Conservation (phyloP, 2,113 vertebrate genomes). For the Pomatorhinus ruficollis region DNA sequence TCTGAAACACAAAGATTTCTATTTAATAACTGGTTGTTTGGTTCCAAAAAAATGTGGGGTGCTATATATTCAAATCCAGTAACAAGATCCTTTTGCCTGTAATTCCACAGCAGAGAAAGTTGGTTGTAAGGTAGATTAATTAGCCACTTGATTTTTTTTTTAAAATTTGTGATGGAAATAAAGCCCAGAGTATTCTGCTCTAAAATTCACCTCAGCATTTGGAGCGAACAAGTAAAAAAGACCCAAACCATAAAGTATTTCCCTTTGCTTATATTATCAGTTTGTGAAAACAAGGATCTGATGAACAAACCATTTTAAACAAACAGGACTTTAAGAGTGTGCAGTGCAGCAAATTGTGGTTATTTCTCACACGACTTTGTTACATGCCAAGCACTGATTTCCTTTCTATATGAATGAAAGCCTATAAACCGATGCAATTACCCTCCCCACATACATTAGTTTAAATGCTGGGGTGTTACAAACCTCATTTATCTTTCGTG, state of each 20-base stretch:
- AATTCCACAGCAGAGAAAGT: not conserved
- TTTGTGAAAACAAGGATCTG: not conserved
- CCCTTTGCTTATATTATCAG: not conserved
- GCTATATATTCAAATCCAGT: not conserved
- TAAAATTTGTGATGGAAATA: not conserved
- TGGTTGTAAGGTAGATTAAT: not conserved
- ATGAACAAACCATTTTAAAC: not conserved
- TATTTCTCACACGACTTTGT: not conserved
- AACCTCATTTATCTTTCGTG: conserved; percentile 30
- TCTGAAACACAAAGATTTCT: not conserved
- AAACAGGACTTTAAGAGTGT: not conserved
- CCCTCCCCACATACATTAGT: not conserved
- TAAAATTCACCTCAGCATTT: not conserved
- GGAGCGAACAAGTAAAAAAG: not conserved
- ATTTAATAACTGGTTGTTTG: not conserved
- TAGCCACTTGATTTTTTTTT: not conserved
- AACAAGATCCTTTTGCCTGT: not conserved
- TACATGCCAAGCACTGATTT: not conserved
- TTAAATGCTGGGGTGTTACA: not conserved
- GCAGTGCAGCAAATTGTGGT: not conserved
- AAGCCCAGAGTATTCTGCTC: not conserved
- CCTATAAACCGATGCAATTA: not conserved
- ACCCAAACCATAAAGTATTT: not conserved
- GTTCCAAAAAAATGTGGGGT: fast-evolving
- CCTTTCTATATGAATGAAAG: conserved; percentile 38